Evolutionary conservation across 64 coral and sea anemone genomes (phyloP).

Genomic region (Stylophora pistillata): DNA sequence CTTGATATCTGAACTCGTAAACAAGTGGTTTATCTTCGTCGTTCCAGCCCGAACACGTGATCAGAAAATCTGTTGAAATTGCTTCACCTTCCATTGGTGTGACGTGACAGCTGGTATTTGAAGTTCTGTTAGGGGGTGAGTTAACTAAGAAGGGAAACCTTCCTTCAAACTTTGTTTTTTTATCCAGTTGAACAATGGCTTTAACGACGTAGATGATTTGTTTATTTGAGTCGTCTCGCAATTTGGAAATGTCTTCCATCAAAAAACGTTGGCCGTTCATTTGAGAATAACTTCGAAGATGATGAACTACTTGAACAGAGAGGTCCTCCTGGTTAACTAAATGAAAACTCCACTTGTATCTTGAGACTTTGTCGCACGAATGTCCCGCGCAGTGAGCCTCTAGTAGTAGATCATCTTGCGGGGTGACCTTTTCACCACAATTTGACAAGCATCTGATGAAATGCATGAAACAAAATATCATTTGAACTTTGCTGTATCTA

Average conservation of each 20-base stretch:
- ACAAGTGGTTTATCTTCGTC: constrained; percentile 14
- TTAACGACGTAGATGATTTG: neutral
- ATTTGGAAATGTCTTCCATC: neutral
- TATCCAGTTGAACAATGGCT: neutral
- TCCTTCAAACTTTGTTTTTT: neutral
- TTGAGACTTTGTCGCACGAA: neutral
- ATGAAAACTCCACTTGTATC: constrained; percentile 37
- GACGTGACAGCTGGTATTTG: neutral
- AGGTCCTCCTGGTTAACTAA: neutral
- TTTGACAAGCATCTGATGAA: constrained; percentile 44
- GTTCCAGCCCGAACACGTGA: constrained; percentile 19
- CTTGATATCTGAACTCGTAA: constrained; percentile 12
- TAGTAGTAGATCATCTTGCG: constrained; percentile 1
- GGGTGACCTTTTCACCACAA: constrained; percentile 44
- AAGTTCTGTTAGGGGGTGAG: neutral
- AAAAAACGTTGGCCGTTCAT: neutral
- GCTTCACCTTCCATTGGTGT: constrained; percentile 21
- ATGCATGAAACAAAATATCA: neutral
- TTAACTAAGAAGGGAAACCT: constrained; percentile 22
- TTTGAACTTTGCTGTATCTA: no score
- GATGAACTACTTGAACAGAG: neutral
- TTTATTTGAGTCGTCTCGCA: neutral
- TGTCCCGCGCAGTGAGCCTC: constrained; percentile 15
- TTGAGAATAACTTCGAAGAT: neutral
- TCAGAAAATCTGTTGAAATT: constrained; percentile 7